A percentile compares a stretch with the other conserved stretches of the same genome.
Conservation (phyloP, 2,888 invertebrate genomes). For the Tetranychus truncatus region DNA sequence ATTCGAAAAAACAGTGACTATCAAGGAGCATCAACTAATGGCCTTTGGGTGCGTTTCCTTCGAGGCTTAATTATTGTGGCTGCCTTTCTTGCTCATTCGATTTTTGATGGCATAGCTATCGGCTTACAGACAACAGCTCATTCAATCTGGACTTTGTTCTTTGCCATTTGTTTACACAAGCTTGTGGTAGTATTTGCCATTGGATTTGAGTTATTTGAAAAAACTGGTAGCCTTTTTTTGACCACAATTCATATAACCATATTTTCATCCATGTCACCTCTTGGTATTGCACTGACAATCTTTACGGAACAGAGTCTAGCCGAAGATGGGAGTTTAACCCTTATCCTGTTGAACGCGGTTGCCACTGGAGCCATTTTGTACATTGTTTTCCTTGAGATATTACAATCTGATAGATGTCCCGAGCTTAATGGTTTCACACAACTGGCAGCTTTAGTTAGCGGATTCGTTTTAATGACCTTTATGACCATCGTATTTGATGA, state of each 20-base stretch:
- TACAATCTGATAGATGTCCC: slow-evolving; percentile 18
- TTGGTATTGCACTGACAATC: slow-evolving; percentile 38
- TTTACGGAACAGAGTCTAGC: slow-evolving; percentile 17
- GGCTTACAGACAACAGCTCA: slow-evolving; percentile 51
- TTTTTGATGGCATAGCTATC: slow-evolving; percentile 66
- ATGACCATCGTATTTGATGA: background rate
- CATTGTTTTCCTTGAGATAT: slow-evolving; percentile 23
- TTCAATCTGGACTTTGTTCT: slow-evolving; percentile 62
- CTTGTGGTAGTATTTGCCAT: slow-evolving; percentile 71
- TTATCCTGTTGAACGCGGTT: slow-evolving; percentile 19
- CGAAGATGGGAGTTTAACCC: slow-evolving; percentile 15
- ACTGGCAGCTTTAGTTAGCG: slow-evolving; percentile 2
- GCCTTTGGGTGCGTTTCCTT: slow-evolving; percentile 31
- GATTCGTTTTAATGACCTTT: background rate
- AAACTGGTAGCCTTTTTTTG: slow-evolving; percentile 32
- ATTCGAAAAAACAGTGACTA: too few relatives aligned
- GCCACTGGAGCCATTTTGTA: slow-evolving; percentile 22
- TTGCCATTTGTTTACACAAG: slow-evolving; percentile 64
- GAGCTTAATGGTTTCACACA: background rate
- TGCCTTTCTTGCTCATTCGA: slow-evolving; percentile 63
- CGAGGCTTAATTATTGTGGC: slow-evolving; percentile 54
- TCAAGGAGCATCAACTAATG: background rate
- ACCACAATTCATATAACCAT: slow-evolving; percentile 42
- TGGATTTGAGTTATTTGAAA: slow-evolving; percentile 58
- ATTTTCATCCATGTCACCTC: slow-evolving; percentile 58